Evolutionary conservation across 2,888 invertebrate species (phyloP).

Genomic region (Athalia cordata): DNA sequence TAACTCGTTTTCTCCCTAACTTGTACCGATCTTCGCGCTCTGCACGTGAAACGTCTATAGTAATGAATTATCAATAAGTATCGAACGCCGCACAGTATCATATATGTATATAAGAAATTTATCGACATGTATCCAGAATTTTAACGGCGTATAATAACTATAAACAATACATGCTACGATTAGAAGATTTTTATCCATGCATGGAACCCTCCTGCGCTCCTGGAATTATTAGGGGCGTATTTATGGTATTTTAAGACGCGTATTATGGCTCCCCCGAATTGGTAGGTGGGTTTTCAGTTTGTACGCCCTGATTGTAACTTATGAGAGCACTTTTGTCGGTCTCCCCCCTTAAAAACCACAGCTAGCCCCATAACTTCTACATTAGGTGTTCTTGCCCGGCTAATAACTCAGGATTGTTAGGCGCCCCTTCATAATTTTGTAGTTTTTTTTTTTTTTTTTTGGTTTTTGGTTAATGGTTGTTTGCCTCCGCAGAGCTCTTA

Average conservation of each 20-base stretch:
- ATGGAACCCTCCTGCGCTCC: constrained; percentile 38
- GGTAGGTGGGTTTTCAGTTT: constrained; percentile 45
- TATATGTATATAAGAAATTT: neutral
- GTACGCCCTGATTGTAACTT: constrained; percentile 61
- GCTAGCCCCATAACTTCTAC: constrained; percentile 55
- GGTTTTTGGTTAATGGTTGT: neutral
- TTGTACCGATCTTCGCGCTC: neutral
- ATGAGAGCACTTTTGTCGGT: constrained; percentile 57
- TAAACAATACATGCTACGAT: constrained; percentile 46
- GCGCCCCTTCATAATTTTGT: neutral
- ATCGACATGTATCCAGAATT: neutral
- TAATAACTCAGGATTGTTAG: constrained; percentile 45
- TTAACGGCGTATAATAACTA: constrained; percentile 32
- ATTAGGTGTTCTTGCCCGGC: constrained; percentile 56
- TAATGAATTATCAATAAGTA: constrained; percentile 30
- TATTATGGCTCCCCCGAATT: constrained; percentile 49
- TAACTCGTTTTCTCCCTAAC: neutral
- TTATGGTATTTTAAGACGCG: constrained; percentile 57
- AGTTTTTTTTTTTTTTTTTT: neutral
- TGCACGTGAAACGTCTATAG: constrained; percentile 12
- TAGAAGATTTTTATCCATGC: constrained; percentile 29
- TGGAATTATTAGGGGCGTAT: constrained; percentile 42
- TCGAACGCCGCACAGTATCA: constrained; percentile 6
- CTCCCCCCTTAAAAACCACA: neutral
- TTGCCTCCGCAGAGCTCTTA: constrained; percentile 1